phyloP scores from a whole-genome alignment of 2,888 invertebrate species.

The Liopterus haemorrhoidalis region DNA sequence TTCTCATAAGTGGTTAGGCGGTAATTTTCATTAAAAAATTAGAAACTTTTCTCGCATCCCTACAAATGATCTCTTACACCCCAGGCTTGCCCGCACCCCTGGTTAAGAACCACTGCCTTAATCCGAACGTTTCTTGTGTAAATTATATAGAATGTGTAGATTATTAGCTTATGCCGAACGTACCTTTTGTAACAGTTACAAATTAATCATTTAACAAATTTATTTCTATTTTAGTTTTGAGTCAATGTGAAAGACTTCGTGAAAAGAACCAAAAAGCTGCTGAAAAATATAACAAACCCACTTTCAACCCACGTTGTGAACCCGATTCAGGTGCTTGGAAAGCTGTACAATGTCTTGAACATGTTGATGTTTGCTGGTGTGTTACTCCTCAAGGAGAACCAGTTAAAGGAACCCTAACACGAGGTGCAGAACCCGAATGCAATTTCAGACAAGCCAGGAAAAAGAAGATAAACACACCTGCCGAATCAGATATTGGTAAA shows the following conservation, averaged over 20 bases:
- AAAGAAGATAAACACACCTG: constrained; percentile 41
- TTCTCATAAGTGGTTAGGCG: no score
- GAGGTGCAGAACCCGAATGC: constrained; percentile 70
- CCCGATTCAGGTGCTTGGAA: constrained; percentile 70
- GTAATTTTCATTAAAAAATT: no score
- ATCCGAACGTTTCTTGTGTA: no score
- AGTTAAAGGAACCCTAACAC: constrained; percentile 70
- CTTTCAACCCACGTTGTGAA: constrained; percentile 74
- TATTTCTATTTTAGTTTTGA: constrained; percentile 53
- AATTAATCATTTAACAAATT: constrained; percentile 11
- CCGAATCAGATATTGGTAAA: constrained; percentile 53
- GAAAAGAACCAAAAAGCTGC: constrained; percentile 72
- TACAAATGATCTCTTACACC: no score
- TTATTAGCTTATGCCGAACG: no score
- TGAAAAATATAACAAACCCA: constrained; percentile 64
- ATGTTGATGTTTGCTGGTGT: constrained; percentile 81
- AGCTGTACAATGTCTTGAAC: constrained; percentile 71
- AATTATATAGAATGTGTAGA: no score
- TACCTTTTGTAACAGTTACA: no score
- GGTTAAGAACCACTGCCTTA: no score
- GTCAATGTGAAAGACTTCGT: constrained; percentile 72
- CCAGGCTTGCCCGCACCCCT: no score
- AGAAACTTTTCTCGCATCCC: no score
- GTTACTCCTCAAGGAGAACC: constrained; percentile 77
- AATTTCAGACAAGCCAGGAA: constrained; percentile 73